Evolutionary conservation across 2,888 invertebrate genomes (phyloP).

Genomic region (Oscheius sp.): DNA sequence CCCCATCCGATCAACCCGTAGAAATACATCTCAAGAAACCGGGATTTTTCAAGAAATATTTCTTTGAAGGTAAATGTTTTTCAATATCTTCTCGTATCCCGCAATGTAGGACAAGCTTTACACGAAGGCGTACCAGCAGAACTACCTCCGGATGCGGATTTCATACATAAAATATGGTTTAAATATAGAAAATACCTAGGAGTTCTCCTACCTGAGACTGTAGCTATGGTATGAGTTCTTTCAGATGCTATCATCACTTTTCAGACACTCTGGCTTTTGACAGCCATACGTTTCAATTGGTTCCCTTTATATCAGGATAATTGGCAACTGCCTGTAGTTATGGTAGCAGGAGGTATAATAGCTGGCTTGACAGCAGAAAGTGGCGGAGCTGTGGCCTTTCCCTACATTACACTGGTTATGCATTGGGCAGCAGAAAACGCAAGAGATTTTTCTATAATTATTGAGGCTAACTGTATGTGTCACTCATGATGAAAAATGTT

Average conservation of each 20-base stretch:
- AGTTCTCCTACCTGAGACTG: slow-evolving; percentile 12
- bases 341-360: slow-evolving; percentile 70
- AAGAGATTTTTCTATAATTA: slow-evolving; percentile 64
- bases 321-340: slow-evolving; percentile 70
- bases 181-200: slow-evolving; percentile 29
- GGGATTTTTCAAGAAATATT: slow-evolving; percentile 23
- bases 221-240: slow-evolving; percentile 18
- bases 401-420: slow-evolving; percentile 64
- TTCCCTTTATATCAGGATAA: slow-evolving; percentile 61
- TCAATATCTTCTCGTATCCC: not conserved
- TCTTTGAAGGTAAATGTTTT: slow-evolving; percentile 18
- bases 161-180: slow-evolving; percentile 11
- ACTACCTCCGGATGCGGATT: slow-evolving; percentile 5
- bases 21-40: not conserved
- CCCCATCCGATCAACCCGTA: slow-evolving; percentile 1
- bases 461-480: slow-evolving; percentile 57
- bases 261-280: slow-evolving; percentile 43
- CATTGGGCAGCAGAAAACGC: slow-evolving; percentile 56
- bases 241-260: not conserved
- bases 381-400: slow-evolving; percentile 68
- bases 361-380: slow-evolving; percentile 61
- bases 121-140: slow-evolving; percentile 10
- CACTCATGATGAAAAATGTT: not conserved
- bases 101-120: slow-evolving; percentile 10
- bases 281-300: slow-evolving; percentile 50